Evolutionary conservation across 92 coral and sea anemone genomes (phyloP).

Genomic region (Desmophyllum pertusum): DNA sequence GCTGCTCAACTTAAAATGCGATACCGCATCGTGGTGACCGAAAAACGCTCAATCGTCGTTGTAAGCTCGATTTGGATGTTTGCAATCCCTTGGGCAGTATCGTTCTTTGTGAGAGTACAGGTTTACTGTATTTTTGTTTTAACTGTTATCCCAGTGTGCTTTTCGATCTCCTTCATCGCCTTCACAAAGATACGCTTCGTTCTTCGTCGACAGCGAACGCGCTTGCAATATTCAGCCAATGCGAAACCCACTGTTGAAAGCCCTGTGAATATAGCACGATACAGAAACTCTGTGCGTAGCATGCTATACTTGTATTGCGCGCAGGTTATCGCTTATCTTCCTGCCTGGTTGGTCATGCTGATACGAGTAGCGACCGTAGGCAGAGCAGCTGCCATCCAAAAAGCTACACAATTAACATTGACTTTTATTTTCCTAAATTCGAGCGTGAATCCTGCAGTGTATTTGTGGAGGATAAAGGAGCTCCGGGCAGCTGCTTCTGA

Average conservation of each 20-base stretch:
- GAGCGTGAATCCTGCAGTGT: conserved; percentile 13
- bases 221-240: background rate
- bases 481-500: conserved; percentile 6
- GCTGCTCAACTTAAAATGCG: conserved; percentile 19
- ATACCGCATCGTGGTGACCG: conserved; percentile 16
- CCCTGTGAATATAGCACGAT: background rate
- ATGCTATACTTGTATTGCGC: conserved; percentile 18
- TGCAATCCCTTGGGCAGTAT: conserved; percentile 15
- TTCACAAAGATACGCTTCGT: conserved; percentile 22
- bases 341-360: conserved; percentile 32
- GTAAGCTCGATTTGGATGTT: conserved; percentile 5
- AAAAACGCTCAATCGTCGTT: background rate
- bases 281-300: conserved; percentile 17
- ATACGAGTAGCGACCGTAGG: background rate
- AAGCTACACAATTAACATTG: conserved; percentile 8
- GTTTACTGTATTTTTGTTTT: background rate
- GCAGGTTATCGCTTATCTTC: background rate
- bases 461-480: conserved; percentile 25
- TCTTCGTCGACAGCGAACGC: background rate
- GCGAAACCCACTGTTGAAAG: background rate
- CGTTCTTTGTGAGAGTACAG: conserved; percentile 2
- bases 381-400: background rate
- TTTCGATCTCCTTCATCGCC: background rate
- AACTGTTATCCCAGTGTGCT: background rate
- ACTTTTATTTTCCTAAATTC: conserved; percentile 28